Evolutionary conservation across 2,888 invertebrate genomes (phyloP), one percentile per base, ranked within the genome.

Genomic region (Melanchra persicariae): DNA sequence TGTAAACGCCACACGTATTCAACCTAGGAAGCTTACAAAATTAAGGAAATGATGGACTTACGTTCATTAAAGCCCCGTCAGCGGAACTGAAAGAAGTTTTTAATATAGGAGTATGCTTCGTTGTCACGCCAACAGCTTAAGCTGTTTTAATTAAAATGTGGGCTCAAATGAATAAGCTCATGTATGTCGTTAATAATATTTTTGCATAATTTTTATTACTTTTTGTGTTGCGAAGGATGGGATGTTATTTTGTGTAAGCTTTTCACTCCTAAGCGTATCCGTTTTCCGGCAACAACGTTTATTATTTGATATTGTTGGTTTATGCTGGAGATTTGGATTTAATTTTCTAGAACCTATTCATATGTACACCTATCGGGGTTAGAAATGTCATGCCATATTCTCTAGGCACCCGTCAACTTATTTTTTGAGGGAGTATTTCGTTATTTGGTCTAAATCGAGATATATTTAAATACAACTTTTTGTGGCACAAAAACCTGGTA

Each of bases 141-240:
- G 66, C 70, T 64, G 72, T 61, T 75, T 85, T 85, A 78, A 84
- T 85, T 85, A 85, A 85, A 83, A 85, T 65, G 67, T 73, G 69
- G 72, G 58, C 74, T 64, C 59, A 71, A 78, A 81, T 81, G 78
- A 83, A 74, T 69, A 71, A 73, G 73, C 81, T 77, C 74, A 68
- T 67, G 66, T 81, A 52, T 76, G 73, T 71, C 49, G 58, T 58
- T 82, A 79, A 84, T 78, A 26, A 71, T 66, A 81, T 84, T 79
- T 83, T 71, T 73, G 63, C 57, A 74, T 83, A 67, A 63, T 66
- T 52, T 79, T 73, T 69, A 62, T 67, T 72, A 68, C 51, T 52
- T 70, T 60, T 70, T 60, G 57, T 62, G 63, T 54, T 64, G 30
- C 15, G 64, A 64, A 79, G 77, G 57, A 49, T 24, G 12, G 24